Conservation (phyloP, 2,797 vertebrate genomes). For the Hydrophis major region DNA sequence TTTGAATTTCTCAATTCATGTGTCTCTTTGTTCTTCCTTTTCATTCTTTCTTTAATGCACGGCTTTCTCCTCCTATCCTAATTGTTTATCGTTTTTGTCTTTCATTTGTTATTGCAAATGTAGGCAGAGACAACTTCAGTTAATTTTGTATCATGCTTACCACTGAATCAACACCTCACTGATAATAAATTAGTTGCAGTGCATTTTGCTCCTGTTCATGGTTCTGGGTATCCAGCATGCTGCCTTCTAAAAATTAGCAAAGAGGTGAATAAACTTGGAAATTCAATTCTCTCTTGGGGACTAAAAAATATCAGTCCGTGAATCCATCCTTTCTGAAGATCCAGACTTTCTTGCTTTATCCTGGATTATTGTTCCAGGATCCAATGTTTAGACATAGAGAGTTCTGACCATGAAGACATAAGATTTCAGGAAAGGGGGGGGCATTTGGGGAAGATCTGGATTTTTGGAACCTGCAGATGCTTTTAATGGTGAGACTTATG, state of each 20-base stretch:
- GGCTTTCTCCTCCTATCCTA: not conserved
- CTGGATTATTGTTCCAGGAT: not conserved
- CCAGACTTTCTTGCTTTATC: not conserved
- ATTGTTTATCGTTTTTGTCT: not conserved
- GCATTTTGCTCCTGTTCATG: not conserved
- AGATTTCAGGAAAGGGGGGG: not conserved
- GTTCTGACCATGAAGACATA: not conserved
- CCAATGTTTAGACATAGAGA: not conserved
- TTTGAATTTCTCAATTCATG: not conserved
- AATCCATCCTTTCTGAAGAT: not conserved
- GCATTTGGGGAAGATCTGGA: not conserved
- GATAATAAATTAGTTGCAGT: not conserved
- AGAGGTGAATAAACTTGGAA: not conserved
- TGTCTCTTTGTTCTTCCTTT: not conserved
- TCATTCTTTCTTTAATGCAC: not conserved
- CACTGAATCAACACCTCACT: not conserved
- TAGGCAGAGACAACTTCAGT: not conserved
- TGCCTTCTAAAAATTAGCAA: not conserved
- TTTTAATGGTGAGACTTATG: not conserved
- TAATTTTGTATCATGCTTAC: not conserved
- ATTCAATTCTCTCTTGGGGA: not conserved
- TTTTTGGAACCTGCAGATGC: not conserved
- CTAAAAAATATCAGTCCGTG: not conserved
- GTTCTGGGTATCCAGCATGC: not conserved
- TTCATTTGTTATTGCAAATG: not conserved